A percentile compares a stretch with the other conserved stretches of the same genome.
phyloP scores from a whole-genome alignment of 2,888 invertebrate genomes.

The Nysson spinosus region DNA sequence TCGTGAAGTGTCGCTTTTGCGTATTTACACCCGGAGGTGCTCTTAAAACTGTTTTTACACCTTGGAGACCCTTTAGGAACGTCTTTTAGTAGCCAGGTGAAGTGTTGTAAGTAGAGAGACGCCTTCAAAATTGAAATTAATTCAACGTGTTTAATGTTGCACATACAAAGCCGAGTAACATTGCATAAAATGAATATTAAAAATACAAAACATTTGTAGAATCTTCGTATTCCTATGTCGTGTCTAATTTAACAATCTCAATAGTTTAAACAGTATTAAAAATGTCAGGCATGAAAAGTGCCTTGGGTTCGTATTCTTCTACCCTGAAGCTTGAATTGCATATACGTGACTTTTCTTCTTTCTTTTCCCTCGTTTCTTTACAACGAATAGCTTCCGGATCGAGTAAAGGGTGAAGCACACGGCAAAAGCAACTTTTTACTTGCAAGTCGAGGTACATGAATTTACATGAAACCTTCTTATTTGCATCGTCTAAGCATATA shows the following conservation, averaged over 20 bases:
- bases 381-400: conserved; percentile 4
- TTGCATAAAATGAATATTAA: no score
- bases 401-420: conserved; percentile 18
- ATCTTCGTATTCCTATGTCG: no score
- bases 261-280: conserved; percentile 14
- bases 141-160: no score
- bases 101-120: no score
- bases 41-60: neutral
- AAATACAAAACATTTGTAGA: no score
- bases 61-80: neutral
- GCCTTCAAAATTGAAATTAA: no score
- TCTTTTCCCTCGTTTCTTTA: conserved; percentile 21
- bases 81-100: neutral
- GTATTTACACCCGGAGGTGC: neutral
- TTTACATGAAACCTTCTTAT: conserved; percentile 12
- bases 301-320: conserved; percentile 6
- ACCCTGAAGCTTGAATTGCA: conserved; percentile 13
- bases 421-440: conserved; percentile 30
- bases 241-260: no score
- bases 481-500: conserved; percentile 15
- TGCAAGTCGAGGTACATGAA: conserved; percentile 27
- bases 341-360: conserved; percentile 17
- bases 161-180: no score
- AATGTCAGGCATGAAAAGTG: conserved; percentile 14
- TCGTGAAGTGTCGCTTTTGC: neutral